Percentiles rank a stretch among this genome's conserved stretches.
These are phyloP conservation scores for Pygoscelis antarcticus DNA, from an alignment of 2,113 vertebrate species.

Conservation along the genomic window DNA sequence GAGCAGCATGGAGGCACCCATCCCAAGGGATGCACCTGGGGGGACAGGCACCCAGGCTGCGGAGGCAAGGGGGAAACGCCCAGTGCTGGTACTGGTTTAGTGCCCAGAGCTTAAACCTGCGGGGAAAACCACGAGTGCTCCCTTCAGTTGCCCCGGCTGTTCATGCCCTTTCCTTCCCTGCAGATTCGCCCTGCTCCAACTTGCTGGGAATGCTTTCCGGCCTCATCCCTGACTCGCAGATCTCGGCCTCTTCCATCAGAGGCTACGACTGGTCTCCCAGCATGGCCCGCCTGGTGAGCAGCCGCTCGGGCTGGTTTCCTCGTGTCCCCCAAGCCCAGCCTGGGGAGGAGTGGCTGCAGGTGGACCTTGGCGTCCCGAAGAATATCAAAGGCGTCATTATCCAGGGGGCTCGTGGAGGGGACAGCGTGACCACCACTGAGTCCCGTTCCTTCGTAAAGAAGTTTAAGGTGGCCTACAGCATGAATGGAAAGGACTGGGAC, in stretches of 20 bases:
- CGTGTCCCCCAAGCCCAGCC: slow-evolving; percentile 86
- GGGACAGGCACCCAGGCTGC: background rate
- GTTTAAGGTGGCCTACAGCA: slow-evolving; percentile 93
- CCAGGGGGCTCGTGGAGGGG: slow-evolving; percentile 92
- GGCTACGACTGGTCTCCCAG: slow-evolving; percentile 93
- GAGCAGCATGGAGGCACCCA: background rate
- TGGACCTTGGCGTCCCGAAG: slow-evolving; percentile 88
- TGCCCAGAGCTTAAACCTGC: background rate
- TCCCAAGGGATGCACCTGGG: accelerated
- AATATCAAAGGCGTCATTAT: slow-evolving; percentile 91
- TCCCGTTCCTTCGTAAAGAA: slow-evolving; percentile 94
- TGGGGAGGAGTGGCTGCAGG: slow-evolving; percentile 95
- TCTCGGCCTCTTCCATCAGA: slow-evolving; percentile 91
- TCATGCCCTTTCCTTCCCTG: background rate
- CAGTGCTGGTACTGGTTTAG: background rate
- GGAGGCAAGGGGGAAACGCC: background rate
- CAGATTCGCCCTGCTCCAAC: slow-evolving; percentile 93
- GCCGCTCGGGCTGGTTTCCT: slow-evolving; percentile 94
- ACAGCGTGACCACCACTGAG: slow-evolving; percentile 86
- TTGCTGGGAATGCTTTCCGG: slow-evolving; percentile 96
- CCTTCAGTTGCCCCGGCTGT: background rate
- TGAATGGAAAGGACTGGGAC: slow-evolving; percentile 92
- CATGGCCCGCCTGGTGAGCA: slow-evolving; percentile 90
- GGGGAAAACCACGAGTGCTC: accelerated
- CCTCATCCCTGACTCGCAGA: slow-evolving; percentile 90